A percentile compares a stretch with the other conserved stretches of the same genome.
Conservation (phyloP, 2,113 vertebrate species). For the Athene cunicularia region DNA sequence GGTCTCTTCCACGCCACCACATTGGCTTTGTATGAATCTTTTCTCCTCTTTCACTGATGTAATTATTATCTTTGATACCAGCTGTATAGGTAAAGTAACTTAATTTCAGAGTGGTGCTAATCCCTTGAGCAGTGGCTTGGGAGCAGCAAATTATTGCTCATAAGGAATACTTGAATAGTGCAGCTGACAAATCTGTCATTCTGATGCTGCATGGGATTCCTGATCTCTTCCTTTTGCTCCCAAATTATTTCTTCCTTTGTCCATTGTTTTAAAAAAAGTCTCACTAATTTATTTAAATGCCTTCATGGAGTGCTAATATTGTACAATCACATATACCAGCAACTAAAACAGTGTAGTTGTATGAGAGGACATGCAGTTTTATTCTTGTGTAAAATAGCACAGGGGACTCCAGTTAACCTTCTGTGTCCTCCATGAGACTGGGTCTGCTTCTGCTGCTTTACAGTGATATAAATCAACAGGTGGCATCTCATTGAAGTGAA, state of each 20-base stretch:
- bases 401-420: background rate
- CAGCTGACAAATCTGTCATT: background rate
- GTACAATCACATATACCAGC: background rate
- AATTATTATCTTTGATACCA: background rate
- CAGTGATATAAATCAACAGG: background rate
- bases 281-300: background rate
- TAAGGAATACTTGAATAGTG: background rate
- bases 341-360: background rate
- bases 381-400: background rate
- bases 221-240: background rate
- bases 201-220: background rate
- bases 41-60: background rate
- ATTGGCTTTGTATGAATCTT: background rate
- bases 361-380: background rate
- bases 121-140: background rate
- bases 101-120: background rate
- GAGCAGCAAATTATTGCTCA: background rate
- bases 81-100: background rate
- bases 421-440: background rate
- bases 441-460: background rate
- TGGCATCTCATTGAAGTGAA: background rate
- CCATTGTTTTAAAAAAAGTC: background rate
- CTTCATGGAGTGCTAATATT: background rate
- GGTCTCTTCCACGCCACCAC: background rate
- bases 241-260: background rate